Conservation (phyloP, 2,113 vertebrate genomes). For the Nesogale talazaci region DNA sequence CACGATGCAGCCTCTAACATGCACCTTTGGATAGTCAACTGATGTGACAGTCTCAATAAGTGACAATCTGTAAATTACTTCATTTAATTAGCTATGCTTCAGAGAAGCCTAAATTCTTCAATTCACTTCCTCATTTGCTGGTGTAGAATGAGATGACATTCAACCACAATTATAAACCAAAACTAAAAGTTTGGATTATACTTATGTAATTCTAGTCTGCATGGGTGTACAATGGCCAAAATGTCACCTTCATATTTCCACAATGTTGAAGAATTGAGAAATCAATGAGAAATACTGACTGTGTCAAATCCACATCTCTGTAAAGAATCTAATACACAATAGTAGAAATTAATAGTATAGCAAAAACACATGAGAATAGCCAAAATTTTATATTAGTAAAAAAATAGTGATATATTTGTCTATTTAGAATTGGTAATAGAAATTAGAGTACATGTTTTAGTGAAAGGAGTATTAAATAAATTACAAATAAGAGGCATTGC, state of each 20-base stretch:
- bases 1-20: neutral
- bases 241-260: neutral
- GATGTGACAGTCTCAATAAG: neutral
- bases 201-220: neutral
- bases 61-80: conserved; percentile 25
- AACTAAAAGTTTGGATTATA: neutral
- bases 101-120: neutral
- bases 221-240: neutral
- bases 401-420: conserved; percentile 3
- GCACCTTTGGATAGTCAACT: neutral
- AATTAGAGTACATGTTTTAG: neutral
- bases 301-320: neutral
- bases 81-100: neutral
- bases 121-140: conserved; percentile 5
- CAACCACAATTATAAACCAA: conserved; percentile 28
- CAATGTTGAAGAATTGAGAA: neutral
- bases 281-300: conserved; percentile 11
- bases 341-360: neutral
- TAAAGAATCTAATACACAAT: neutral
- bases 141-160: neutral
- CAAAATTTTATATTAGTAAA: neutral
- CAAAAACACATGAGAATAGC: neutral
- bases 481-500: neutral
- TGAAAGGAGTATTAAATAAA: neutral
- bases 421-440: conserved; percentile 32